A percentile compares a stretch with the other conserved stretches of the same genome.
phyloP scores from a whole-genome alignment of 2,888 invertebrate genomes.

The Nebria salina region DNA sequence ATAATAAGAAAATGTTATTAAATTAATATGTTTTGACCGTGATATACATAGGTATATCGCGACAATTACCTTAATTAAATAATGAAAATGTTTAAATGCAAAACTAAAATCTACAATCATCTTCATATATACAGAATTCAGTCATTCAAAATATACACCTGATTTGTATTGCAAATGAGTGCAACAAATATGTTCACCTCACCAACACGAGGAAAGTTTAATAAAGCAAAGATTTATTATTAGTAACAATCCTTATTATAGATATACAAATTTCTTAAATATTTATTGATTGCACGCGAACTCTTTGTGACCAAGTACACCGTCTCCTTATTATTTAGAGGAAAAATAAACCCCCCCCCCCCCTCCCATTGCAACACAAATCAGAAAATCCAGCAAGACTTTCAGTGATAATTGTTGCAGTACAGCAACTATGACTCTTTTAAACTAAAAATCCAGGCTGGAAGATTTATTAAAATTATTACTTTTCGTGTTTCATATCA shows the following conservation, averaged over 20 bases:
- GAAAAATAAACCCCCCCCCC: not conserved
- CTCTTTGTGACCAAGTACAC: not conserved
- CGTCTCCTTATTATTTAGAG: not conserved
- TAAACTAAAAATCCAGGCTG: conserved; percentile 44
- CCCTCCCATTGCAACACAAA: conserved; percentile 38
- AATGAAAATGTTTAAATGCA: conserved; percentile 44
- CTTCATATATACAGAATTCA: conserved; percentile 44
- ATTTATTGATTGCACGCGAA: conserved; percentile 3
- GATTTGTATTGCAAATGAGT: conserved; percentile 41
- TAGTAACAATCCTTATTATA: conserved; percentile 10
- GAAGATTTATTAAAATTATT: conserved; percentile 43
- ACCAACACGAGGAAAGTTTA: conserved; percentile 4
- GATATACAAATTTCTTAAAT: not conserved
- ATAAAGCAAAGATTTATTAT: conserved; percentile 13
- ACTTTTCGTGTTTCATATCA: conserved; percentile 22
- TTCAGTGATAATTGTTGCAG: conserved; percentile 17
- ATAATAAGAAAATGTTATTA: conserved; percentile 28
- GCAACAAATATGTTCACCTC: conserved; percentile 5
- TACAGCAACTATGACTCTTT: conserved; percentile 13
- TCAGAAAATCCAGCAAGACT: conserved; percentile 28
- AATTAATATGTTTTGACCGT: conserved; percentile 27
- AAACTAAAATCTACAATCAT: conserved; percentile 40
- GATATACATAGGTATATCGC: not conserved
- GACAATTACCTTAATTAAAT: conserved; percentile 10
- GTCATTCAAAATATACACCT: conserved; percentile 43